Conservation (phyloP, 1,140 invertebrate genomes). For the Sycophaga agraensis region DNA sequence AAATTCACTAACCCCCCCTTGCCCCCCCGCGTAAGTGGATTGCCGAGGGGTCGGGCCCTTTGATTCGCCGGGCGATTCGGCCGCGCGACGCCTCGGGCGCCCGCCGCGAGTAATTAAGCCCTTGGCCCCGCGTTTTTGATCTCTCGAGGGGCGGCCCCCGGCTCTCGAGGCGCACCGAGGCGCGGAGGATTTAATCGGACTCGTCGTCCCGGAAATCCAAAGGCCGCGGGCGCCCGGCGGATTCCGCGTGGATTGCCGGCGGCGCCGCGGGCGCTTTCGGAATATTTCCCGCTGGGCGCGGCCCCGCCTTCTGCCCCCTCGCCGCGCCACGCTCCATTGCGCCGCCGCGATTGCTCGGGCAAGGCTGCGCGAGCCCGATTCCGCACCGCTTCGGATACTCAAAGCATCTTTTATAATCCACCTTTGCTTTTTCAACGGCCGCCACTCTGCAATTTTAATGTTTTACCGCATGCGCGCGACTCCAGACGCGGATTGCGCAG, state of each 20-base stretch:
- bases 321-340: neutral
- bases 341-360: neutral
- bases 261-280: neutral
- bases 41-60: slow-evolving; percentile 8
- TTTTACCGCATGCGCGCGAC: too few relatives aligned
- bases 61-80: slow-evolving; percentile 28
- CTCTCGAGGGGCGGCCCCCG: slow-evolving; percentile 3
- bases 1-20: too few relatives aligned
- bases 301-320: neutral
- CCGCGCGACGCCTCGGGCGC: slow-evolving; percentile 10
- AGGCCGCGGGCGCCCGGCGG: neutral
- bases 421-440: too few relatives aligned
- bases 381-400: too few relatives aligned
- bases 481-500: too few relatives aligned
- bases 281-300: neutral
- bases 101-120: slow-evolving; percentile 25
- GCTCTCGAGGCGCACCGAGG: too few relatives aligned
- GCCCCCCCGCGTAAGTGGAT: too few relatives aligned
- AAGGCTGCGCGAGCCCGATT: neutral
- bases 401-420: too few relatives aligned
- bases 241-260: slow-evolving; percentile 5
- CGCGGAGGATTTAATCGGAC: neutral
- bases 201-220: neutral
- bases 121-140: slow-evolving; percentile 22
- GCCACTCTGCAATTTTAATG: too few relatives aligned